Evolutionary conservation across 2,888 invertebrate species (phyloP), one percentile per base, ranked within the genome.

Genomic region (Mesopsocus fuscifrons): DNA sequence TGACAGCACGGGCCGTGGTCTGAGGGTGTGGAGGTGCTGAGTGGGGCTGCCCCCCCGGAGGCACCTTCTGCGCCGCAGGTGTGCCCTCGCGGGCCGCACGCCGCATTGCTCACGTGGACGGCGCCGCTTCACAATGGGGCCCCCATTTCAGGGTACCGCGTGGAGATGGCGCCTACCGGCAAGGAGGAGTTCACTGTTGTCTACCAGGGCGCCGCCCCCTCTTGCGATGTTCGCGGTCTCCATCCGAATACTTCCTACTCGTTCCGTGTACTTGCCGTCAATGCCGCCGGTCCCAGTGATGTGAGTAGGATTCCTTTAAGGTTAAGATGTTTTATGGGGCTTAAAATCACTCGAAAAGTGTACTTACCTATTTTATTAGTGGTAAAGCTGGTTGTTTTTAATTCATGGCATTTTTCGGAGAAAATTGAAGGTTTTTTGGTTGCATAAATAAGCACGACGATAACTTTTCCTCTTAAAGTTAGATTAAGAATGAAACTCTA

Each of bases 21-120:
- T 6, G 73, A 77, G 38, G 63, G 70, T 47, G 62, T 85, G 51
- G 70, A 71, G 50, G 75, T 83, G 49, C 64, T 69, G 32, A 83
- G 83, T 49, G 84, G 84, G 5, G 72, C 88, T 3, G 87, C 85
- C 8, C 74, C 81, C 11, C 89, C 91, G 1, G 77, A 76, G 52
- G 66, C 74, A n/a, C 84, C 85, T 1, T 57, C 66, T 22, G 69
- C 74, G 8, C 65, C 67, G 1, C 54, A 61, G 45, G 71, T 74
- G 18, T 55, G 56, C 31, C 46, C 53, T 48, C 44, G 47, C 3
- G 43, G 47, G 8, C 47, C 47, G 16, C 46, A 45, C 9, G 68
- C 72, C 51, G 69, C 75, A 8, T 64, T 67, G 42, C 68, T 88
- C 44, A 68, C 72, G 46, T 92, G 91, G 92, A 67, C 68, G 44